Evolutionary conservation across 2,797 vertebrate genomes (phyloP).

Genomic region (Microctenopoma lineatum): DNA sequence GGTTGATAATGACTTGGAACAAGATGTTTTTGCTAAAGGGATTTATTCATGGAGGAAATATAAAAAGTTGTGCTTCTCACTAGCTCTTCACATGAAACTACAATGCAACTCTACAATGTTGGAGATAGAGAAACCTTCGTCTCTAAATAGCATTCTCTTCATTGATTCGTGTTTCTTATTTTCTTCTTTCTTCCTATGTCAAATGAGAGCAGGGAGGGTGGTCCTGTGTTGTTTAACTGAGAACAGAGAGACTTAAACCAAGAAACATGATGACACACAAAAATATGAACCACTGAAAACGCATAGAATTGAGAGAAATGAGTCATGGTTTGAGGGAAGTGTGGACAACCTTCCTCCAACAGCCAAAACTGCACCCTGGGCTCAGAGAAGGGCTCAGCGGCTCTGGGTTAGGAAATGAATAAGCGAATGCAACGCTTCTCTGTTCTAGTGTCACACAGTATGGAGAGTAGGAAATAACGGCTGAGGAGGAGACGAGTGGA

Average conservation of each 20-base stretch:
- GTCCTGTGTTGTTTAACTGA: neutral
- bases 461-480: neutral
- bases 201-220: too few species aligned
- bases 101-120: neutral
- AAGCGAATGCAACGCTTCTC: constrained; percentile 16
- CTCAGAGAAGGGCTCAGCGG: neutral
- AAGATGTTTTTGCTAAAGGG: neutral
- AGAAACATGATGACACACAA: constrained; percentile 39
- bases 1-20: neutral
- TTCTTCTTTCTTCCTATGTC: too few species aligned
- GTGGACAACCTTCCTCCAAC: neutral
- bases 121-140: neutral
- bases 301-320: neutral
- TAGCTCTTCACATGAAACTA: neutral
- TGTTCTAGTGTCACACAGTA: neutral
- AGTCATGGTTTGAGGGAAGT: neutral
- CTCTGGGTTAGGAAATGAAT: constrained; percentile 35
- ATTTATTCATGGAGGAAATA: neutral
- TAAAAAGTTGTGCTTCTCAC: too few species aligned
- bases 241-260: constrained; percentile 6
- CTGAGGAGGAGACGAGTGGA: constrained; percentile 4
- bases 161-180: neutral
- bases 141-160: constrained; percentile 1
- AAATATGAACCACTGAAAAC: constrained; percentile 3
- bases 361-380: constrained; percentile 19